Evolutionary conservation across 92 coral and sea anemone species (phyloP).

Genomic region (Zoanthus solanderi): DNA sequence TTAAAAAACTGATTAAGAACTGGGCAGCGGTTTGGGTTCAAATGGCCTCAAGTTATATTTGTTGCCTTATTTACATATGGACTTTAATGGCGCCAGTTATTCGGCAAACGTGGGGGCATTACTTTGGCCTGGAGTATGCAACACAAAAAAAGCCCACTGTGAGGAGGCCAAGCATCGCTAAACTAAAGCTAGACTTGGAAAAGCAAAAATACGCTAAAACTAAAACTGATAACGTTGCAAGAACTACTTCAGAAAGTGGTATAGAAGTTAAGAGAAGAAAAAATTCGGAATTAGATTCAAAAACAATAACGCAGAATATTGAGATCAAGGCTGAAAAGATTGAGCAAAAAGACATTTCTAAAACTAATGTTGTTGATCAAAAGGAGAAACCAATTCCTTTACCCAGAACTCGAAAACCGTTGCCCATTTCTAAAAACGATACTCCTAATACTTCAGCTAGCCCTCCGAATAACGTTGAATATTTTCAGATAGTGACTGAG

Average conservation of each 20-base stretch:
- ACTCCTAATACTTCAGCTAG: not conserved
- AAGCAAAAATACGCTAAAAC: conserved; percentile 37
- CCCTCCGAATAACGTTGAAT: not conserved
- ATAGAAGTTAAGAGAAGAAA: conserved; percentile 14
- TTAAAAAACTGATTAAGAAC: conserved; percentile 95
- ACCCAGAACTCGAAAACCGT: conserved; percentile 42
- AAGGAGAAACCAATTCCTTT: conserved; percentile 12
- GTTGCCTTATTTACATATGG: conserved; percentile 95
- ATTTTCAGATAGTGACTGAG: conserved; percentile 23
- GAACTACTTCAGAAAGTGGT: not conserved
- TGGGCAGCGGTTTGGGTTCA: conserved; percentile 99
- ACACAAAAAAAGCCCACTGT: conserved; percentile 74
- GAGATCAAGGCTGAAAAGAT: conserved; percentile 3
- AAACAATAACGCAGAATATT: conserved; percentile 27
- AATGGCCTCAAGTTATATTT: conserved; percentile 93
- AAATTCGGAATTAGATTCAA: conserved; percentile 19
- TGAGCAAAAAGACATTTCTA: not conserved
- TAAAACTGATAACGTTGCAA: conserved; percentile 11
- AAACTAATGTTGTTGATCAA: conserved; percentile 1
- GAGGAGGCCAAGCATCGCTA: conserved; percentile 79
- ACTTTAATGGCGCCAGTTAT: conserved; percentile 92
- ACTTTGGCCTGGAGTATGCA: conserved; percentile 85
- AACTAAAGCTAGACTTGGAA: conserved; percentile 68
- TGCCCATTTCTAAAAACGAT: not conserved
- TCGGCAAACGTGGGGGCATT: conserved; percentile 91